A percentile compares a stretch with the other conserved stretches of the same genome.
Conservation (phyloP, 2,113 vertebrate species). For the Beaufortia kweichowensis region DNA sequence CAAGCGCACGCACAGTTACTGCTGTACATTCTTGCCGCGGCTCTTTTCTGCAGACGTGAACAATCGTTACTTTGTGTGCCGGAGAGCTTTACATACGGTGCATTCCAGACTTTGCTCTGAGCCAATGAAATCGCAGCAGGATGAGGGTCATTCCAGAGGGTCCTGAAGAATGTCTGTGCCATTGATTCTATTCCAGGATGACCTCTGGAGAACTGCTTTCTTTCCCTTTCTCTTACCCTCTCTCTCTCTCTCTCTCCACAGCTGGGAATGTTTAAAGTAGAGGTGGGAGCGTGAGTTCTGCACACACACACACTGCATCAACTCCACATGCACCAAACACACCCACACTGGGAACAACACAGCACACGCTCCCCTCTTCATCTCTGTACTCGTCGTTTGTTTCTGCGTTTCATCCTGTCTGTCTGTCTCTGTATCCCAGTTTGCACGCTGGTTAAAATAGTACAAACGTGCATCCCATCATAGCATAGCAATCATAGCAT, state of each 20-base stretch:
- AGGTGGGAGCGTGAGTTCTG: conserved; percentile 65
- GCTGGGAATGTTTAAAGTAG: conserved; percentile 77
- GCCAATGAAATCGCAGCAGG: conserved; percentile 62
- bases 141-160: conserved; percentile 63
- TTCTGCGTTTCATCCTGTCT: not conserved
- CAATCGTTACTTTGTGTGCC: conserved; percentile 80
- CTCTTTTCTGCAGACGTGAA: conserved; percentile 71
- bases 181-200: conserved; percentile 73
- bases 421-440: conserved; percentile 24
- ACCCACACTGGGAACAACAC: conserved; percentile 45
- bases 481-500: not conserved
- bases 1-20: conserved; percentile 67
- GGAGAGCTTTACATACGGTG: conserved; percentile 65
- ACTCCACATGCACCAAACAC: conserved; percentile 67
- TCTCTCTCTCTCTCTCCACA: conserved; percentile 57
- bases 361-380: conserved; percentile 24
- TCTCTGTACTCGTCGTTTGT: conserved; percentile 16
- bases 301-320: conserved; percentile 64
- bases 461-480: no score
- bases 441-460: not conserved
- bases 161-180: conserved; percentile 68
- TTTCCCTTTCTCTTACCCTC: conserved; percentile 10
- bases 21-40: conserved; percentile 72
- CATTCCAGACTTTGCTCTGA: conserved; percentile 70
- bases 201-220: conserved; percentile 57